These are phyloP conservation scores for Epicauta chinensis DNA, from an alignment of 1,140 invertebrate species.

Conservation along the genomic window DNA sequence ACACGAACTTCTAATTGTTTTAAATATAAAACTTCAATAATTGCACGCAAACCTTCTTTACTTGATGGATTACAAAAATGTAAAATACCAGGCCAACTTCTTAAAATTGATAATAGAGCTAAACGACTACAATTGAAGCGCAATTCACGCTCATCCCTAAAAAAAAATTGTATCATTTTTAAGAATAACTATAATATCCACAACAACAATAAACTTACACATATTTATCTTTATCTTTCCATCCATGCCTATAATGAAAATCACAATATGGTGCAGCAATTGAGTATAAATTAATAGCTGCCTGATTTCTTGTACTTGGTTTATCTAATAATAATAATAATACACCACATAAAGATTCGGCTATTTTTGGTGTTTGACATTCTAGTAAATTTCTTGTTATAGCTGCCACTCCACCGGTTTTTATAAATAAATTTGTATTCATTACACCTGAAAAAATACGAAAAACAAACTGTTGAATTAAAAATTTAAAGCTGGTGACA, in stretches of 20 bases:
- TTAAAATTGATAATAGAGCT: conserved; percentile 75
- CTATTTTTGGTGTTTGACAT: conserved; percentile 69
- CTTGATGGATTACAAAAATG: conserved; percentile 76
- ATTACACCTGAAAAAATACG: conserved; percentile 59
- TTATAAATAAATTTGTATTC: conserved; percentile 73
- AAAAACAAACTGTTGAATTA: too few relatives aligned
- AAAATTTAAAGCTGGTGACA: not conserved
- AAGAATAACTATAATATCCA: too few relatives aligned
- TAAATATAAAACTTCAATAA: conserved; percentile 82
- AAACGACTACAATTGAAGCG: conserved; percentile 76
- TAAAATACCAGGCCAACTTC: conserved; percentile 84
- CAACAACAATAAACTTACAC: not conserved
- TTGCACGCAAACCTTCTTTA: conserved; percentile 67
- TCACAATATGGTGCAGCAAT: conserved; percentile 90
- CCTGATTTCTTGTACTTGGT: conserved; percentile 68
- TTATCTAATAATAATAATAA: conserved; percentile 83
- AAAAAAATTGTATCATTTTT: conserved; percentile 19
- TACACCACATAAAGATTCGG: conserved; percentile 80
- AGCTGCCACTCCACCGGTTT: conserved; percentile 75
- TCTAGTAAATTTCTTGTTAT: conserved; percentile 75
- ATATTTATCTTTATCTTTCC: conserved; percentile 38
- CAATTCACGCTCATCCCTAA: conserved; percentile 73
- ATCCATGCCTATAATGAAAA: conserved; percentile 63
- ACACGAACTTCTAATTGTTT: conserved; percentile 83
- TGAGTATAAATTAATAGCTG: conserved; percentile 71